Evolutionary conservation across 2,797 vertebrate genomes (phyloP), one percentile per base, ranked within the genome.

Genomic region (Lepus oiostolus): DNA sequence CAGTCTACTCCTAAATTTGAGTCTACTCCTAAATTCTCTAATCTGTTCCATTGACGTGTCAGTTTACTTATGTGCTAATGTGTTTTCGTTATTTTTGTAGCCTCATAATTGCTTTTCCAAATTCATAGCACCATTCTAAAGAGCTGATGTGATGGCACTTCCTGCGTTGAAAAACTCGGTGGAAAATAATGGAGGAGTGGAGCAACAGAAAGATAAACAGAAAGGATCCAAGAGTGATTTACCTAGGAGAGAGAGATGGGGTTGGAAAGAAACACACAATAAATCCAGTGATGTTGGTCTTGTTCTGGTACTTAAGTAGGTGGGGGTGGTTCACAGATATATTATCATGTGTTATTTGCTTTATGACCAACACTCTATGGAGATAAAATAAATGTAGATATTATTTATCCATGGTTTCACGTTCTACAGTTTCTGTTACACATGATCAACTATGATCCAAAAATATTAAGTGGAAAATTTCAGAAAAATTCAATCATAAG

Each of bases 101-200:
- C 65, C 88, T 96, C 52, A 10, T 77, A 63, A 79, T 93, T 91
- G 50, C 68, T 79, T 95, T 77, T 91, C 82, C 32, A 77, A 83
- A 88, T 84, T 91, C 35, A n/a, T 16, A 38, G 52, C 38, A 71
- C n/a, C 65, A 22, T 77, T 92, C 76, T 54, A 74, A 91, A 89
- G 32, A 91, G 28, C 16, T 68, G 47, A 42, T 19, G 17, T 62
- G 38, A 79, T 9, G 24, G 11, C 22, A 82, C 9, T 35, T 92
- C 21, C 50, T n/a, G 24, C 12, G 62, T 68, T 58, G 2, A 19
- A 47, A 74, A 32, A 71, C 62, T 30, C 28, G 50, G 42, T 76
- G 38, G 54, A 80, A 88, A 81, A 30, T 70, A 81, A 63, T 35
- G 5, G 60, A 16, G 8, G 30, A 6, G 35, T 1, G 14, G 75